Conservation (phyloP, 2,888 invertebrate genomes). For the Myopa tessellatipennis region DNA sequence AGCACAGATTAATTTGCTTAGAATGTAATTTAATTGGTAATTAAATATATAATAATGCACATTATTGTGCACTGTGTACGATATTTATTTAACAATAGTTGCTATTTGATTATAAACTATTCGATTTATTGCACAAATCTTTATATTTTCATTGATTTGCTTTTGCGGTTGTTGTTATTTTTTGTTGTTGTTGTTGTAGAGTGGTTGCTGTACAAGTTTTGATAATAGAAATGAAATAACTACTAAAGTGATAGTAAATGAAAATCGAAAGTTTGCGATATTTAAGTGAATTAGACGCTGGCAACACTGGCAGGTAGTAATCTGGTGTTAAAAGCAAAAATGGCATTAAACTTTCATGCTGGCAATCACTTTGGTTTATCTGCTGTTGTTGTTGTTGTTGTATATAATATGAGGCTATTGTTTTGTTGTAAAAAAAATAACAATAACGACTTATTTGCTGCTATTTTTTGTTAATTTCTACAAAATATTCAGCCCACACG, state of each 20-base stretch:
- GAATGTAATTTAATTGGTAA: constrained; percentile 32
- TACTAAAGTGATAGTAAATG: background rate
- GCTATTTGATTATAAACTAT: constrained; percentile 12
- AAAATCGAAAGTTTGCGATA: background rate
- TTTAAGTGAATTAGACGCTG: background rate
- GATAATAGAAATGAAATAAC: background rate
- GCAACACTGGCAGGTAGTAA: constrained; percentile 1
- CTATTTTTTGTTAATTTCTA: constrained; percentile 6
- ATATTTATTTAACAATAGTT: constrained; percentile 15
- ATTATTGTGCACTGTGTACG: constrained; percentile 10
- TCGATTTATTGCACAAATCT: constrained; percentile 23
- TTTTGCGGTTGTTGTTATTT: background rate
- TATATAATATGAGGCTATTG: constrained; percentile 37
- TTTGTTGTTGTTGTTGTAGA: constrained; percentile 19
- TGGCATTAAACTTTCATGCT: constrained; percentile 17
- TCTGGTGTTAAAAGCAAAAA: background rate
- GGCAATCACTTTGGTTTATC: constrained; percentile 27
- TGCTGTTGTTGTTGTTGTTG: constrained; percentile 27
- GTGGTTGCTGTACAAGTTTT: constrained; percentile 24
- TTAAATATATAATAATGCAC: constrained; percentile 32
- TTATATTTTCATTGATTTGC: constrained; percentile 15
- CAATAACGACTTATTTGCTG: constrained; percentile 9
- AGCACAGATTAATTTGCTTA: constrained; percentile 40
- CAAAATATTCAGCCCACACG: constrained; percentile 8
- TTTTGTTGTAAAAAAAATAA: constrained; percentile 25